Conservation (phyloP, 2,888 invertebrate species). For the Orthosia gracilis region DNA sequence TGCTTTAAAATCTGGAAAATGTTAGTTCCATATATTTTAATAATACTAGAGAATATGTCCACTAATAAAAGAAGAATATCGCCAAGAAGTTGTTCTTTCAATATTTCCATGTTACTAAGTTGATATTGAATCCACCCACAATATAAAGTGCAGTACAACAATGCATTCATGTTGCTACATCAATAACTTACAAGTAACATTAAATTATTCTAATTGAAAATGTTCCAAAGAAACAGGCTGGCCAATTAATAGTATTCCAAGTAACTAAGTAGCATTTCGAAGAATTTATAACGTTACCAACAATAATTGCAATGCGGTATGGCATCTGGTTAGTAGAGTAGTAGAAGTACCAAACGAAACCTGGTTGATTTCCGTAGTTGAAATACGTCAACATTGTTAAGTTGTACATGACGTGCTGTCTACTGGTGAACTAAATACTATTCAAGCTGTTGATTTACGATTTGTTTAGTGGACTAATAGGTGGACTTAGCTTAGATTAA, state of each 20-base stretch:
- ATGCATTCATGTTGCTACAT: conserved; percentile 5
- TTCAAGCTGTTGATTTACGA: conserved; percentile 67
- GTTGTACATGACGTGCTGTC: conserved; percentile 66
- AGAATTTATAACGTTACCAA: conserved; percentile 55
- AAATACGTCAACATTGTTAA: conserved; percentile 61
- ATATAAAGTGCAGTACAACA: background rate
- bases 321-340: conserved; percentile 72
- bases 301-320: conserved; percentile 70
- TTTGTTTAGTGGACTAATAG: conserved; percentile 62
- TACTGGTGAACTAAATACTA: conserved; percentile 67
- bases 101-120: background rate
- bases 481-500: conserved; percentile 40
- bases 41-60: background rate
- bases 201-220: conserved; percentile 47
- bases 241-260: conserved; percentile 54
- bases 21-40: background rate
- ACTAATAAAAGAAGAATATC: background rate
- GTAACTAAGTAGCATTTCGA: conserved; percentile 49
- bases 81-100: background rate
- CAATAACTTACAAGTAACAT: conserved; percentile 26
- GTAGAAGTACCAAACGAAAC: conserved; percentile 64
- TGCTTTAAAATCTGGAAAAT: conserved; percentile 2
- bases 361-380: conserved; percentile 66
- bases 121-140: background rate
- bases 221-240: conserved; percentile 36